phyloP scores from a whole-genome alignment of 2,113 vertebrate genomes.

The Phylloscopus trochiloides region DNA sequence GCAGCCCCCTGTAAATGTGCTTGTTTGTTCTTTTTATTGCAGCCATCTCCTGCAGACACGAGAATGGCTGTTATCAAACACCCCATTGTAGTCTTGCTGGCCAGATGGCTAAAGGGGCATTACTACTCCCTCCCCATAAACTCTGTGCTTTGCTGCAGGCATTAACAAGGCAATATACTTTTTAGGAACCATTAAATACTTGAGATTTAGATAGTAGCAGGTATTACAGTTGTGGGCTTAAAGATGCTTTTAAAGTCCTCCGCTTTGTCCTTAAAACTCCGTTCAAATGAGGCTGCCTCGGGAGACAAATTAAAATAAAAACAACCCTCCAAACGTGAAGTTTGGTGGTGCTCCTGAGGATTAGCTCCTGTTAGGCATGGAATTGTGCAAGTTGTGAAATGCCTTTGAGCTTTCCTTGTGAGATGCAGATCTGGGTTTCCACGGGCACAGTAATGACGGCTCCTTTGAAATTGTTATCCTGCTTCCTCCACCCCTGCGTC shows the following conservation, averaged over 20 bases:
- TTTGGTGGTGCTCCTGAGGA: conserved; percentile 25
- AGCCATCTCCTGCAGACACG: conserved; percentile 41
- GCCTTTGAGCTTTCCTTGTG: conserved; percentile 27
- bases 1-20: conserved; percentile 32
- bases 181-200: conserved; percentile 66
- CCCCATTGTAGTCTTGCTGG: conserved; percentile 53
- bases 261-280: conserved; percentile 36
- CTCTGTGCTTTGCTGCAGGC: conserved; percentile 48
- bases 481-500: not conserved
- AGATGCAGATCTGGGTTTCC: not conserved
- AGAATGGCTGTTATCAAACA: conserved; percentile 48
- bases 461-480: not conserved
- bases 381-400: conserved; percentile 6
- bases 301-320: conserved; percentile 60
- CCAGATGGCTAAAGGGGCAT: conserved; percentile 71
- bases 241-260: conserved; percentile 47
- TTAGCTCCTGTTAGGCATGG: not conserved
- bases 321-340: not conserved
- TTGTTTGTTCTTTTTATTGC: conserved; percentile 66
- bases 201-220: conserved; percentile 55
- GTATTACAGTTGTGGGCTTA: conserved; percentile 10
- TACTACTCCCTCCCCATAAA: conserved; percentile 53
- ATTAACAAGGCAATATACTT: conserved; percentile 67
- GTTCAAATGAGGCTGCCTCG: conserved; percentile 25
- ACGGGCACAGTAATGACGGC: not conserved